phyloP scores from a whole-genome alignment of 2,888 invertebrate species.

The Alloscopus bannaensis region DNA sequence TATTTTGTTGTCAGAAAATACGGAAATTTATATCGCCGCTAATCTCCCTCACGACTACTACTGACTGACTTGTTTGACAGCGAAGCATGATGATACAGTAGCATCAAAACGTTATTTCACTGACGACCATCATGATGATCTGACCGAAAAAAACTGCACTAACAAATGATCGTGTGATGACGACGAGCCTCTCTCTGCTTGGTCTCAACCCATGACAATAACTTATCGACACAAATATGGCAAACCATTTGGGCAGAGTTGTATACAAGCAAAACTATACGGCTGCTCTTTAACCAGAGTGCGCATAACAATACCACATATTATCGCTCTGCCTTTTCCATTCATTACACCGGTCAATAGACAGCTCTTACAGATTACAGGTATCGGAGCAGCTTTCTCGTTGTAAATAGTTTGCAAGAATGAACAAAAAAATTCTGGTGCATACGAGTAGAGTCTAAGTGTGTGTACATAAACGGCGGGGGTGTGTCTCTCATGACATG shows the following conservation, averaged over 20 bases:
- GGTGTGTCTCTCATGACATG: constrained; percentile 36
- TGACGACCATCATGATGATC: neutral
- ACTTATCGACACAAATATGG: constrained; percentile 1
- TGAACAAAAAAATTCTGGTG: neutral
- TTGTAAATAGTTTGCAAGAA: neutral
- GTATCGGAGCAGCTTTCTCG: neutral
- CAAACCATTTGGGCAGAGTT: constrained; percentile 7
- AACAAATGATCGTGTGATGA: constrained; percentile 2
- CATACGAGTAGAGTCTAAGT: neutral
- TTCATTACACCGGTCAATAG: constrained; percentile 1
- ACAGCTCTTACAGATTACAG: neutral
- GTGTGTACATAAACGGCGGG: constrained; percentile 36
- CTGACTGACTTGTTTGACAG: constrained; percentile 32
- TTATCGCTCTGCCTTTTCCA: neutral
- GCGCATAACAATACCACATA: constrained; percentile 43
- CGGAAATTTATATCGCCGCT: constrained; percentile 25
- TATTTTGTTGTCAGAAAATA: constrained; percentile 17
- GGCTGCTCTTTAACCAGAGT: constrained; percentile 18
- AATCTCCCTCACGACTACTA: constrained; percentile 19
- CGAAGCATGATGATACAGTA: constrained; percentile 14
- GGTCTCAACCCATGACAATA: neutral
- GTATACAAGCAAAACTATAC: neutral
- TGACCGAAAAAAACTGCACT: constrained; percentile 4
- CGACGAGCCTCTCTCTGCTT: neutral
- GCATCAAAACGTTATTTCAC: constrained; percentile 16